Evolutionary conservation across 2,113 vertebrate genomes (phyloP).

Genomic region (Mungos mungo): DNA sequence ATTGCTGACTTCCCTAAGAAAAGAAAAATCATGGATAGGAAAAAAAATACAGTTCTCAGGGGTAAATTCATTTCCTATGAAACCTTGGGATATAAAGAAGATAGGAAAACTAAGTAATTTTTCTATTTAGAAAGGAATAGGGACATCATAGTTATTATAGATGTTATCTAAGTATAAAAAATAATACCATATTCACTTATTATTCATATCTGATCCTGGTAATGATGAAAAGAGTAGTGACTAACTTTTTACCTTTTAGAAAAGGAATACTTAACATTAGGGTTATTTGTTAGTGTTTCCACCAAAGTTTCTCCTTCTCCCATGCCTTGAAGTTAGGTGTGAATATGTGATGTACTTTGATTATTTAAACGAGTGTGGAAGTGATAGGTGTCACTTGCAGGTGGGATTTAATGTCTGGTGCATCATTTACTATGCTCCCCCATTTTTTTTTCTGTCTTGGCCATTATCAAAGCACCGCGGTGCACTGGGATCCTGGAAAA

Average conservation of each 20-base stretch:
- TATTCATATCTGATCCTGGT: neutral
- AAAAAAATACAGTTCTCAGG: neutral
- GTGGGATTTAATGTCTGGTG: neutral
- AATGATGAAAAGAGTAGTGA: neutral
- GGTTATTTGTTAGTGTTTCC: neutral
- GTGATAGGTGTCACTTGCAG: neutral
- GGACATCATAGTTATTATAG: neutral
- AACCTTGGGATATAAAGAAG: neutral
- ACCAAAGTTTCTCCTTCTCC: neutral
- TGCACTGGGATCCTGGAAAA: neutral
- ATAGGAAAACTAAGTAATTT: neutral
- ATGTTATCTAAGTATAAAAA: neutral
- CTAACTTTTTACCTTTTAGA: neutral
- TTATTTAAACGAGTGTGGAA: neutral
- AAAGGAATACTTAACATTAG: neutral
- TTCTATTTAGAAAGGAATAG: neutral
- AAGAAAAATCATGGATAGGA: neutral
- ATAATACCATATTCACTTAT: neutral
- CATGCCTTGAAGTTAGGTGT: neutral
- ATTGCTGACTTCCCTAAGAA: constrained; percentile 24
- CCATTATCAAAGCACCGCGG: neutral
- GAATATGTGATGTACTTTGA: neutral
- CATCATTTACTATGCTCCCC: neutral
- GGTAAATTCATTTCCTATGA: neutral
- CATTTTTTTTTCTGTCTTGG: neutral